These are phyloP conservation scores for Salminus brasiliensis DNA, from an alignment of 2,113 vertebrate genomes.

Conservation along the genomic window DNA sequence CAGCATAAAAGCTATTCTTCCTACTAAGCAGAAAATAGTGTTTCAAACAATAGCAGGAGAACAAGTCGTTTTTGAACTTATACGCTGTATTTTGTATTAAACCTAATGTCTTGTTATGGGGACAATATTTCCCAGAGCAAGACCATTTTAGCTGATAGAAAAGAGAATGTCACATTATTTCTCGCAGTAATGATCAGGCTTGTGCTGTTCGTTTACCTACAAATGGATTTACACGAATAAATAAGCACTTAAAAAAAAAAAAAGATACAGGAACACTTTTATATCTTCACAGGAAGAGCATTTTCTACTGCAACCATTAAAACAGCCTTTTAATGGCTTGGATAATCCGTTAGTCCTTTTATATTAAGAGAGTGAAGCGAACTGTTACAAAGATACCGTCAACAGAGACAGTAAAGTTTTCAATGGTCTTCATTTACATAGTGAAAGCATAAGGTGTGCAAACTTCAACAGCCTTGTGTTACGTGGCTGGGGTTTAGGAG, in stretches of 20 bases:
- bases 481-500: not conserved
- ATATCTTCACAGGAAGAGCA: slow-evolving; percentile 31
- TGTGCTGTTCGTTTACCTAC: slow-evolving; percentile 12
- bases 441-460: slow-evolving; percentile 28
- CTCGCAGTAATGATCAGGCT: slow-evolving; percentile 33
- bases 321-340: slow-evolving; percentile 35
- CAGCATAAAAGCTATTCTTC: not conserved
- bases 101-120: slow-evolving; percentile 30
- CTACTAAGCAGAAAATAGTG: not conserved
- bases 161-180: slow-evolving; percentile 21
- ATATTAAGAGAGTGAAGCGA: slow-evolving; percentile 36
- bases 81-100: slow-evolving; percentile 28
- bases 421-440: slow-evolving; percentile 39
- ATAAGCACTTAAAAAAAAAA: slow-evolving; percentile 40
- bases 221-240: slow-evolving; percentile 44
- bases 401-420: not conserved
- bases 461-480: slow-evolving; percentile 13
- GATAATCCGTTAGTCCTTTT: slow-evolving; percentile 11
- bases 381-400: slow-evolving; percentile 20
- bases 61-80: not conserved
- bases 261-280: slow-evolving; percentile 31
- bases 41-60: not conserved
- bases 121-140: slow-evolving; percentile 12
- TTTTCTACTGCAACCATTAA: slow-evolving; percentile 24
- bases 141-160: slow-evolving; percentile 18